A percentile compares a stretch with the other conserved stretches of the same genome.
Evolutionary conservation across 1,140 invertebrate species (phyloP).

Genomic region (Neodiprion lecontei): DNA sequence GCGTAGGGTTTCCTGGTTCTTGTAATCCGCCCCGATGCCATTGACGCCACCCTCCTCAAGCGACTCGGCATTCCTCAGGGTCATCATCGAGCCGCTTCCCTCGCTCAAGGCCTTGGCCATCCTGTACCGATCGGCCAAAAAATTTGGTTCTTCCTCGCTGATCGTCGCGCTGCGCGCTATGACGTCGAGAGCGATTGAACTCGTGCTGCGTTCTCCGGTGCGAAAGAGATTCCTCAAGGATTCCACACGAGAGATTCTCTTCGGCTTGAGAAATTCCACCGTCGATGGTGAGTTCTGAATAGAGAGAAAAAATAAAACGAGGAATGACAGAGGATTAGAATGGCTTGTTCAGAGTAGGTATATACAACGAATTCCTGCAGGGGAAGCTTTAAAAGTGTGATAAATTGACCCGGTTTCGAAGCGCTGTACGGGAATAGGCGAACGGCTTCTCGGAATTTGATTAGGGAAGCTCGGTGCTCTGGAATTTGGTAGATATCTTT

Average conservation of each 20-base stretch:
- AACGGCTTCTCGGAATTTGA: too few relatives aligned
- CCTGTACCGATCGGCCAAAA: constrained; percentile 31
- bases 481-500: too few relatives aligned
- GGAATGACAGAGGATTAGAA: too few relatives aligned
- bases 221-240: constrained; percentile 65
- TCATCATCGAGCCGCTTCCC: constrained; percentile 24
- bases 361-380: too few relatives aligned
- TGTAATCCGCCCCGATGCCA: constrained; percentile 1
- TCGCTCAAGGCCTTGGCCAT: constrained; percentile 56
- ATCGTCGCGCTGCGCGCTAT: constrained; percentile 39
- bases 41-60: constrained; percentile 1
- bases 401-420: too few relatives aligned
- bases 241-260: constrained; percentile 66
- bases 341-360: too few relatives aligned
- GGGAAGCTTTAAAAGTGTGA: too few relatives aligned
- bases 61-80: constrained; percentile 30
- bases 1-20: constrained; percentile 24
- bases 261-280: constrained; percentile 42
- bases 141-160: constrained; percentile 39
- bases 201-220: constrained; percentile 34
- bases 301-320: too few relatives aligned
- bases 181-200: constrained; percentile 26
- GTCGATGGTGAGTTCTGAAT: constrained; percentile 8
- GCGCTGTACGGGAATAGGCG: too few relatives aligned
- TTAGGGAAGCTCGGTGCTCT: too few relatives aligned